phyloP scores from a whole-genome alignment of 2,113 vertebrate genomes.

The Centropus bengalensis region DNA sequence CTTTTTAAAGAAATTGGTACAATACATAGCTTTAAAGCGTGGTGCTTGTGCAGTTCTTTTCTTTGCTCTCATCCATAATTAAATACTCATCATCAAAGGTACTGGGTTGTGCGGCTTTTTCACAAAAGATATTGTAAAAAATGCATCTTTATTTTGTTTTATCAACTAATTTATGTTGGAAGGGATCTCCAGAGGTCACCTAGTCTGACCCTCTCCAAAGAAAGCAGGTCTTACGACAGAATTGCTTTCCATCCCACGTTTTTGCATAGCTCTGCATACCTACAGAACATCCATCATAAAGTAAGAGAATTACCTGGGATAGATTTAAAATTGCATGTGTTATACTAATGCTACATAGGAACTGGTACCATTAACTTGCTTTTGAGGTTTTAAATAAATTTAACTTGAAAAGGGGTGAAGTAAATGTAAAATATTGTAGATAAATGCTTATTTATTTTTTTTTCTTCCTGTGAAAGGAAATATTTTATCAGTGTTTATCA shows the following conservation, averaged over 20 bases:
- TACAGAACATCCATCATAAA: not conserved
- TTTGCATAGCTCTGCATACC: not conserved
- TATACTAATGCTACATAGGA: not conserved
- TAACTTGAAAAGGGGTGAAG: not conserved
- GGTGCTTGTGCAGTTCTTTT: not conserved
- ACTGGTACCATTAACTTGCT: not conserved
- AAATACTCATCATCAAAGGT: not conserved
- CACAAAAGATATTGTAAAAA: not conserved
- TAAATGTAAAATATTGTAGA: not conserved
- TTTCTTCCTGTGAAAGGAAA: slow-evolving; percentile 41
- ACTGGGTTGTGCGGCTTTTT: not conserved
- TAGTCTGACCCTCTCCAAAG: not conserved
- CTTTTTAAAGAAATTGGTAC: not conserved
- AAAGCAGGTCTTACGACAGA: not conserved
- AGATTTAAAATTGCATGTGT: not conserved
- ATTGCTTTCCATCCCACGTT: not conserved
- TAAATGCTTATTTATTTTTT: not conserved
- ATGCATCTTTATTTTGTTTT: not conserved
- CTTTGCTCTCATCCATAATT: not conserved
- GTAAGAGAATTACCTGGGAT: not conserved
- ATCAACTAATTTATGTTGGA: not conserved
- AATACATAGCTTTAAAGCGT: not conserved
- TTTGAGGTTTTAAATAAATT: not conserved
- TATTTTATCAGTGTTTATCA: slow-evolving; percentile 39
- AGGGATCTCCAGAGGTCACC: not conserved